Conservation (phyloP, 1,140 invertebrate genomes). For the Diabrotica undecimpunctata region DNA sequence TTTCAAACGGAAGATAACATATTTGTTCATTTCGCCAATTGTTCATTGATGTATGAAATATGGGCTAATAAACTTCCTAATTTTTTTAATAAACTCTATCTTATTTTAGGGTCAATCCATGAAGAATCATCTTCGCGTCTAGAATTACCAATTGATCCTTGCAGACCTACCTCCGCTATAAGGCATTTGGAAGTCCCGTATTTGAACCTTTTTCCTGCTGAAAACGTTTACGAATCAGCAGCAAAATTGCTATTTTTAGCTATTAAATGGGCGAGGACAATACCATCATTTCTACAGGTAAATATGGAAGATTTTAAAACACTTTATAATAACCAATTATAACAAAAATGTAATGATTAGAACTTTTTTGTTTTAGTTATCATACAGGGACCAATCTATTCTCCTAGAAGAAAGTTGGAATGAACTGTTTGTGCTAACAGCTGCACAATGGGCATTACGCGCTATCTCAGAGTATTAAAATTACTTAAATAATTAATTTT, state of each 20-base stretch:
- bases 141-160: slow-evolving; percentile 40
- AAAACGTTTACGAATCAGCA: slow-evolving; percentile 69
- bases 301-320: too few species aligned
- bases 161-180: slow-evolving; percentile 19
- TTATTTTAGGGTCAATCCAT: background rate
- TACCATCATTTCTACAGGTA: slow-evolving; percentile 71
- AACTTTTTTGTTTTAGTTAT: slow-evolving; percentile 51
- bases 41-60: too few species aligned
- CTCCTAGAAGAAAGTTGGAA: slow-evolving; percentile 77
- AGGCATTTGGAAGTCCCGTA: slow-evolving; percentile 38
- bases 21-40: too few species aligned
- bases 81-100: background rate
- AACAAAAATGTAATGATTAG: too few species aligned
- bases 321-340: too few species aligned
- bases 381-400: slow-evolving; percentile 64
- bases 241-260: slow-evolving; percentile 73
- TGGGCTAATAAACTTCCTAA: too few species aligned
- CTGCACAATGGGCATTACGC: slow-evolving; percentile 77
- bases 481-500: slow-evolving; percentile 15
- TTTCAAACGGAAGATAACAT: too few species aligned
- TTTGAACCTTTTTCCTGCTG: slow-evolving; percentile 50
- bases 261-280: slow-evolving; percentile 73
- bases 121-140: slow-evolving; percentile 25
- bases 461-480: slow-evolving; percentile 58
- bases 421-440: slow-evolving; percentile 78